Evolutionary conservation across 2,888 invertebrate species (phyloP).

Genomic region (Sarcophaga rosellei): DNA sequence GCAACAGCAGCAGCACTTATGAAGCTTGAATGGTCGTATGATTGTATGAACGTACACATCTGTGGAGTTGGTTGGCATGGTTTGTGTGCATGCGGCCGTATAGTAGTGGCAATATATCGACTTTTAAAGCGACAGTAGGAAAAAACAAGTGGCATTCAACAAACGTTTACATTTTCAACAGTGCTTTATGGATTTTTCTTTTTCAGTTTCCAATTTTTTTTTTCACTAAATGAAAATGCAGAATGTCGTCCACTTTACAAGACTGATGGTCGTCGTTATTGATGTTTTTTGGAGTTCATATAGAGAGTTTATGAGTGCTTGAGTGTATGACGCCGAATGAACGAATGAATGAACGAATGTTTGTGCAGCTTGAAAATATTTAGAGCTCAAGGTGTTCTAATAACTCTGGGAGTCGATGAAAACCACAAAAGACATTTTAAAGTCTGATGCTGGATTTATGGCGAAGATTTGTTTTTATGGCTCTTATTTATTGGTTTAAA

Average conservation of each 20-base stretch:
- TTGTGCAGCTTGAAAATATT: background rate
- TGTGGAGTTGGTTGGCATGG: too few relatives aligned
- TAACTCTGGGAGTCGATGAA: conserved; percentile 27
- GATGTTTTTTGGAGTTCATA: conserved; percentile 6
- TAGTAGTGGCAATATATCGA: too few relatives aligned
- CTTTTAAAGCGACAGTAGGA: too few relatives aligned
- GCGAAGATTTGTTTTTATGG: conserved; percentile 51
- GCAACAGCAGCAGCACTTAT: too few relatives aligned
- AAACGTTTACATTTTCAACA: background rate
- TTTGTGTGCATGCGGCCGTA: too few relatives aligned
- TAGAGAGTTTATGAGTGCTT: background rate
- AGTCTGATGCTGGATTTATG: conserved; percentile 48
- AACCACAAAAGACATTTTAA: conserved; percentile 4
- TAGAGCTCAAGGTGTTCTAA: conserved; percentile 54
- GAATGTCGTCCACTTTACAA: too few relatives aligned
- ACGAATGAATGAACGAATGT: background rate
- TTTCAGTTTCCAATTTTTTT: background rate
- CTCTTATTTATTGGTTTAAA: conserved; percentile 17
- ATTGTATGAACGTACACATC: too few relatives aligned
- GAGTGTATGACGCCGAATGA: background rate
- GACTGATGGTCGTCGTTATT: background rate
- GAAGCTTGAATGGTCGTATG: too few relatives aligned
- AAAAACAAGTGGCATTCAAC: background rate
- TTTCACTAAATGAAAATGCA: too few relatives aligned
- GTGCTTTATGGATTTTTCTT: background rate